Base-by-base conservation (phyloP, 2,797 vertebrate genomes). In the Clarias laeviceps region DNA sequence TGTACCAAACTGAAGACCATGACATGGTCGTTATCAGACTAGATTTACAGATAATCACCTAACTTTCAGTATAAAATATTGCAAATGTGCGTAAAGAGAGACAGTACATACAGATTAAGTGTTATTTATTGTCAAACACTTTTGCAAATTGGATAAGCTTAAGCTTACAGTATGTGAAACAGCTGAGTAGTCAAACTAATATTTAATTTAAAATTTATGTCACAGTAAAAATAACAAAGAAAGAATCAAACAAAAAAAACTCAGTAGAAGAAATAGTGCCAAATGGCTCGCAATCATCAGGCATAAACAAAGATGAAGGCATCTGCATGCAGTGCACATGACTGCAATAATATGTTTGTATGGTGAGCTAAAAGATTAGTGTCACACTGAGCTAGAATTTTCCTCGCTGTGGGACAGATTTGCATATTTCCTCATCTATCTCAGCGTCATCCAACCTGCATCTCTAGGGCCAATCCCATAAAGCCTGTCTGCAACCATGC, bases 371-470 rank as follows among this genome's bases (percentile, higher is more conserved):
- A 83, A 72, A 87, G 87, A 86, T 88, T 88, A 86, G 76, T 86
- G 84, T 90, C 86, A 88, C 65, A 22, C 72, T 78, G 74, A 88
- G 86, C 74, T 66, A 73, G 85, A 69, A 85, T 86, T 76, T 83
- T 57, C 66, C 82, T 85, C 82, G 29, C 64, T 78, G 74, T 82
- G 80, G 76, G 83, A 82, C 56, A 57, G 59, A 87, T 88, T 89
- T 89, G 87, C 87, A 88, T 89, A 89, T 90, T 89, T 89, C 76
- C 74, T 88, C 73, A 84, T 85, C 72, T 85, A 34, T 72, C 76
- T 83, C 81, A 81, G 80, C 64, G 80, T 74, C 82, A 80, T 82
- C 54, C 70, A 81, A 84, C 79, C 82, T 85, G 64, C 80, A 54
- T 69, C 72, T 72, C n/a, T 76, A 70, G 62, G 82, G 77, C 77